A percentile compares a stretch with the other conserved stretches of the same genome.
These are phyloP conservation scores for Artibeus lituratus DNA, from an alignment of 2,797 vertebrate genomes.

Conservation along the genomic window DNA sequence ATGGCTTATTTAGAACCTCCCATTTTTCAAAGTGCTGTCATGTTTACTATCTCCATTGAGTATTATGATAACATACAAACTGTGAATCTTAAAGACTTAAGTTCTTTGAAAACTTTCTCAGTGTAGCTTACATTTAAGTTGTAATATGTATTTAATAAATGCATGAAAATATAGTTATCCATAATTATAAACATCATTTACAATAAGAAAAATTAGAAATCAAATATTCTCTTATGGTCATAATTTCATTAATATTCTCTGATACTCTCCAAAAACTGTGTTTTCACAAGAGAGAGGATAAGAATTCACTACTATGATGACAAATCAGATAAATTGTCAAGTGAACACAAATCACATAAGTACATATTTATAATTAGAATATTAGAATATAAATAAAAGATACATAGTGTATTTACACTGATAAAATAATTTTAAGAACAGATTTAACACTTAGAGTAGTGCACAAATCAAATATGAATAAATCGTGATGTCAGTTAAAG, in stretches of 20 bases:
- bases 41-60: neutral
- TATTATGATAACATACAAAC: neutral
- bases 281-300: neutral
- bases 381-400: neutral
- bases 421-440: neutral
- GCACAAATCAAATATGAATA: neutral
- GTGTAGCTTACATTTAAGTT: neutral
- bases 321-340: neutral
- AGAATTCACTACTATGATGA: neutral
- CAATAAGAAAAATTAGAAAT: neutral
- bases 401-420: neutral
- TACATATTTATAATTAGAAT: neutral
- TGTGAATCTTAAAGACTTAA: neutral
- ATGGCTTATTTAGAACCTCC: neutral
- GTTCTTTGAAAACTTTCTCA: neutral
- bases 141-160: neutral
- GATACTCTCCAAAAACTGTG: neutral
- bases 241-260: neutral
- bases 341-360: neutral
- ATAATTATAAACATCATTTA: neutral
- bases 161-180: slow-evolving; percentile 8
- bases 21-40: neutral
- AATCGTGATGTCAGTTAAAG: neutral
- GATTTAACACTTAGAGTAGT: neutral
- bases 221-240: neutral